Base-by-base conservation (phyloP, 2,888 invertebrate species). In the Perizoma flavofasciatum region DNA sequence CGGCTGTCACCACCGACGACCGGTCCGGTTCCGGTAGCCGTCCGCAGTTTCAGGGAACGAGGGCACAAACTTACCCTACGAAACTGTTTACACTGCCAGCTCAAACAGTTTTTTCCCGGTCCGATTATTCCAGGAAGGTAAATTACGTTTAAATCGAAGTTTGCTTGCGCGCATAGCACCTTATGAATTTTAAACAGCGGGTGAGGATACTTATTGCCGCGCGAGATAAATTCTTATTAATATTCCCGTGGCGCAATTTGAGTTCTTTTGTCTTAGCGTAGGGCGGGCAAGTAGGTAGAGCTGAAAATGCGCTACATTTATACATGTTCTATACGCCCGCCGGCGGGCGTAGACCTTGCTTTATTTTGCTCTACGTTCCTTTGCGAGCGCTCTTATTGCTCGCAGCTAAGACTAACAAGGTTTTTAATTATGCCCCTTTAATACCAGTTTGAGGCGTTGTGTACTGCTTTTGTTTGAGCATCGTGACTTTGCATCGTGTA, bases 341-440 rank as follows among this genome's bases (percentile, higher is more conserved):
- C 63, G 72, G 70, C 63, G 72, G 65, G 68, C 73, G 72, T 68
- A 75, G 74, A 71, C 78, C 70, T 75, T 78, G 80, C 76, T 88
- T 86, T 88, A 86, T 89, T 89, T 88, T 85, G 79, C 75, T 78
- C 79, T 74, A 70, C 81, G 84, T 79, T 86, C 83, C 87, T 89
- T 88, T 88, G 83, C 81, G 72, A 74, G 73, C 82, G 78, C 79
- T 83, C 81, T 86, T 86, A 88, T 88, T 88, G 83, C 89, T 83
- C 79, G 77, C 78, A 82, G 79, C 81, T 79, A 77, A 81, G 83
- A 81, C 88, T 88, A 89, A 89, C 89, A 89, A 86, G 87, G 83
- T 88, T 90, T 90, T 90, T 91, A 90, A 91, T 90, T 90, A 90
- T 91, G 89, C 88, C 85, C 54, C 88, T 89, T 87, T 89, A 84